Conservation (phyloP, 2,888 invertebrate genomes). For the Machimus rusticus region DNA sequence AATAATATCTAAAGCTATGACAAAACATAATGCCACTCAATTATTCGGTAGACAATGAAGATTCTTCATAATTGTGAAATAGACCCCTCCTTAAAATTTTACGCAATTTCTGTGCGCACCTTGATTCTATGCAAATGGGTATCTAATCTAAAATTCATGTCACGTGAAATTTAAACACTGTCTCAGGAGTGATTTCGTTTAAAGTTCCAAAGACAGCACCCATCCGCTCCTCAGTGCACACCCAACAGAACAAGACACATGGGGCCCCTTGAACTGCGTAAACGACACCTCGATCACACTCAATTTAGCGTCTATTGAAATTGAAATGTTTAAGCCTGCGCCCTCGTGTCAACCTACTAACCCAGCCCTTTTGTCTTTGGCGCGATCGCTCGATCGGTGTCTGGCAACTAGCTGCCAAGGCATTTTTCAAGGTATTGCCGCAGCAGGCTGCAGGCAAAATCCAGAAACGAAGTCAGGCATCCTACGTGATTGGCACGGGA, state of each 20-base stretch:
- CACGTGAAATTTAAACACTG: background rate
- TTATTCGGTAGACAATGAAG: background rate
- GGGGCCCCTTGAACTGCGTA: slow-evolving; percentile 9
- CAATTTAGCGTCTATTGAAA: background rate
- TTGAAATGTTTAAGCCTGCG: slow-evolving; percentile 22
- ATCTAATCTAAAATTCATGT: background rate
- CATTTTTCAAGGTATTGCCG: background rate
- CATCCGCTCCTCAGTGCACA: background rate
- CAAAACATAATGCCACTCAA: background rate
- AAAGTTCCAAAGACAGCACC: background rate
- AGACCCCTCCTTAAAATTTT: background rate
- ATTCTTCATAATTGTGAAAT: background rate
- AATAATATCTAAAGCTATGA: background rate
- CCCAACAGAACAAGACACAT: background rate
- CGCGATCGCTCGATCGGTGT: background rate
- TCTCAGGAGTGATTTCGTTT: background rate
- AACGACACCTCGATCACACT: background rate
- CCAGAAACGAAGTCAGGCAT: background rate
- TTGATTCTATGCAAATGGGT: background rate
- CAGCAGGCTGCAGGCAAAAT: background rate
- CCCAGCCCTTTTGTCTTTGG: slow-evolving; percentile 27
- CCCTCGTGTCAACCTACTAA: slow-evolving; percentile 16
- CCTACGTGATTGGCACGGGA: background rate
- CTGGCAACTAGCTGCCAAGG: background rate
- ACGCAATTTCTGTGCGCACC: background rate